A percentile compares a stretch with the other conserved stretches of the same genome.
phyloP scores from a whole-genome alignment of 2,888 invertebrate species.

The Drosophila mettleri region DNA sequence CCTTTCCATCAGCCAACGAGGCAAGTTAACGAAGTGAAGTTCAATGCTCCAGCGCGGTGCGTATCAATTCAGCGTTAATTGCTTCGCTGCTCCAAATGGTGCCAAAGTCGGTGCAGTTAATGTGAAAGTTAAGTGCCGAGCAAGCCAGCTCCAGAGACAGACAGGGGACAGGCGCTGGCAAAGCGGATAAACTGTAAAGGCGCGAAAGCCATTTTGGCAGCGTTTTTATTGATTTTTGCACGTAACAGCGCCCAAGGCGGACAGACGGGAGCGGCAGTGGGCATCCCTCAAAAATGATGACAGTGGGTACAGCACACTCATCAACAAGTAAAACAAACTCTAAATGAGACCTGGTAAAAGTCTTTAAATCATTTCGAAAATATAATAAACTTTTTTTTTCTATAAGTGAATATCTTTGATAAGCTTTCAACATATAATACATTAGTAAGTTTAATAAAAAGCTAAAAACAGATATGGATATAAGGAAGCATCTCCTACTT shows the following conservation, averaged over 20 bases:
- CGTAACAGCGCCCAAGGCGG: slow-evolving; percentile 29
- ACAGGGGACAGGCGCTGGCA: slow-evolving; percentile 9
- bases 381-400: not conserved
- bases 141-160: slow-evolving; percentile 13
- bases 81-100: slow-evolving; percentile 58
- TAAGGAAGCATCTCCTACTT: not conserved
- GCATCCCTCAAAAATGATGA: slow-evolving; percentile 27
- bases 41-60: slow-evolving; percentile 68
- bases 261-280: not conserved
- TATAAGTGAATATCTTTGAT: not conserved
- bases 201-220: slow-evolving; percentile 68
- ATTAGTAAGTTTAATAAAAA: no score
- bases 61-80: slow-evolving; percentile 79
- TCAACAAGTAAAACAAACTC: not conserved
- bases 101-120: slow-evolving; percentile 58
- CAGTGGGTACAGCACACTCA: slow-evolving; percentile 26
- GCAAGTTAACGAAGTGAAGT: slow-evolving; percentile 46
- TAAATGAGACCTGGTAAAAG: no score
- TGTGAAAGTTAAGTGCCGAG: slow-evolving; percentile 55
- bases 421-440: no score
- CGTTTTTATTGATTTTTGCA: slow-evolving; percentile 72
- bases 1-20: not conserved
- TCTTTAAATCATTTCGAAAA: no score
- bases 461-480: no score
- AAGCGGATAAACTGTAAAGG: slow-evolving; percentile 68